These are phyloP conservation scores for Linnaemya vulpina DNA, from an alignment of 2,888 invertebrate species.

Conservation along the genomic window DNA sequence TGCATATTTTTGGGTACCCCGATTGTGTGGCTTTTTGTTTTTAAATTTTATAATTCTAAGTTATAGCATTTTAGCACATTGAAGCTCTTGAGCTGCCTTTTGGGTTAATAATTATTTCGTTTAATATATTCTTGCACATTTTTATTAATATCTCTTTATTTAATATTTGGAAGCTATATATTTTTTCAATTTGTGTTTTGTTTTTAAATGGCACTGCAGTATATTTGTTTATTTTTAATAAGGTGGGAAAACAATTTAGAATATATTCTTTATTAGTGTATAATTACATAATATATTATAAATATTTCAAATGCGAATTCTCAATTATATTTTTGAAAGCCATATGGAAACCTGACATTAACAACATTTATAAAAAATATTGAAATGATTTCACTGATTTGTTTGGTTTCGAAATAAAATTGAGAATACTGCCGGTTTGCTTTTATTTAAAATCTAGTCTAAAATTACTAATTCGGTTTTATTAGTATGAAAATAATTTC, in stretches of 20 bases:
- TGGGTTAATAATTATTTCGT: constrained; percentile 56
- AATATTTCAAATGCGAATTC: constrained; percentile 54
- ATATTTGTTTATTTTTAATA: constrained; percentile 77
- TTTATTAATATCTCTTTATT: constrained; percentile 64
- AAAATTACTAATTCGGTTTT: constrained; percentile 76
- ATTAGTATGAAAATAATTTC: constrained; percentile 72
- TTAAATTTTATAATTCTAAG: constrained; percentile 4
- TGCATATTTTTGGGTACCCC: constrained; percentile 8
- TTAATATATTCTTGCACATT: constrained; percentile 60
- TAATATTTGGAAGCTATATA: constrained; percentile 77
- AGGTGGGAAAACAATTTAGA: constrained; percentile 82
- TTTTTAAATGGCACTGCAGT: constrained; percentile 81
- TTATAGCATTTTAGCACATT: constrained; percentile 40
- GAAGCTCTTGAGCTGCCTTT: constrained; percentile 40
- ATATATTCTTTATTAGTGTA: constrained; percentile 72
- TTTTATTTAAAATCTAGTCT: constrained; percentile 77
- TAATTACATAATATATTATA: constrained; percentile 32
- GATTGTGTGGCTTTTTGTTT: not conserved
- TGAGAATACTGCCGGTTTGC: constrained; percentile 34
- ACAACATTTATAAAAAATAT: constrained; percentile 24
- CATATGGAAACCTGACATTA: constrained; percentile 50
- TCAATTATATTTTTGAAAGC: constrained; percentile 44
- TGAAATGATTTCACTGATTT: constrained; percentile 43
- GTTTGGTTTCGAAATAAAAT: constrained; percentile 43
- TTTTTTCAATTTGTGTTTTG: constrained; percentile 34